Percentiles rank a stretch among this genome's conserved stretches.
Evolutionary conservation across 2,797 vertebrate species (phyloP).

Genomic region (Trachurus trachurus): DNA sequence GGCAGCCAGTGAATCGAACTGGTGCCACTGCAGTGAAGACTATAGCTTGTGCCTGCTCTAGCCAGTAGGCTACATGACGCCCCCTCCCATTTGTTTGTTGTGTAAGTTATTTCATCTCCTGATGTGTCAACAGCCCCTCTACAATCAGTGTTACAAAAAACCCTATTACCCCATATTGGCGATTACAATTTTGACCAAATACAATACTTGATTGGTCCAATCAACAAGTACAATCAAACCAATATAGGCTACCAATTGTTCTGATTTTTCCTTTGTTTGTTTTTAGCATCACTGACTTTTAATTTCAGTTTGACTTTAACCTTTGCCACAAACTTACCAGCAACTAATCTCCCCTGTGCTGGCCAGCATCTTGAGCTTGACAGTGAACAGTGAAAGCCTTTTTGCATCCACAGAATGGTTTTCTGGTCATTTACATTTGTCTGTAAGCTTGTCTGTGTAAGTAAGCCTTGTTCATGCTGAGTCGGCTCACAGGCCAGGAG

Average conservation of each 20-base stretch:
- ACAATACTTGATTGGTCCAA: too few species aligned
- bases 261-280: neutral
- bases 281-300: neutral
- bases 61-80: too few species aligned
- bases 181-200: neutral
- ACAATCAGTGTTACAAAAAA: neutral
- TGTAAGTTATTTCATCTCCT: neutral
- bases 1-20: too few species aligned
- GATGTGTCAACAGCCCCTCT: neutral
- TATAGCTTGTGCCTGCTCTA: too few species aligned
- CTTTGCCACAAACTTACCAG: neutral
- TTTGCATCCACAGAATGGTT: conserved; percentile 29
- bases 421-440: conserved; percentile 53
- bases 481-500: conserved; percentile 50
- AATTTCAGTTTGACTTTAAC: neutral
- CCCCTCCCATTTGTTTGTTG: neutral
- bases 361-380: neutral
- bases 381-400: neutral
- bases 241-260: neutral
- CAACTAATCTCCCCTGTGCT: neutral
- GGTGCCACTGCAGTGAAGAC: too few species aligned
- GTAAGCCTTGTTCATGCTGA: conserved; percentile 59
- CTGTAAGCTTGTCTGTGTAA: conserved; percentile 39
- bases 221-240: neutral
- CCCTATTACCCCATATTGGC: neutral